Evolutionary conservation across 2,888 invertebrate genomes (phyloP), one percentile per base, ranked within the genome.

Genomic region (Drosophila multiciliata): DNA sequence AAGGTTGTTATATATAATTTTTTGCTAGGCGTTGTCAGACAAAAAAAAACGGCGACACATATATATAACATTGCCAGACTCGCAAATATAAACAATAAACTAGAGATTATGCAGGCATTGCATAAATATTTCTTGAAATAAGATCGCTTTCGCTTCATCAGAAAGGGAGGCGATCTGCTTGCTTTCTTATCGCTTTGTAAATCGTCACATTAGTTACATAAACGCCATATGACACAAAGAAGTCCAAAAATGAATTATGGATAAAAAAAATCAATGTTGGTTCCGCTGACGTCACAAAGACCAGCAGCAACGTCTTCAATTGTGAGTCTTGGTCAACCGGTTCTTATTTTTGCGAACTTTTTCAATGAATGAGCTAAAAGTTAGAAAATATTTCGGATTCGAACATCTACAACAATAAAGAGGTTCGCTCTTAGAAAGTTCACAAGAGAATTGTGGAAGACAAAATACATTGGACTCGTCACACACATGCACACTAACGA

Each of bases 271-370:
- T 7, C 23, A 8, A 8, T 55, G 62, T 50, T 65, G 42, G 29
- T 36, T 62, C 52, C 66, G 71, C 70, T 84, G 87, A 89, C 84
- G 89, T 84, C 84, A 84, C 73, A 54, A 23, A 50, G 23, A 63
- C 36, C 54, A 64, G 36, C 68, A 45, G 33, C 64, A 45, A 42
- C 58, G 38, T 12, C 36, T 36, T 23, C 55, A 29, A 35, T 29
- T 26, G n/a, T 17, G 8, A n/a, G 35, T 50, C 50, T 45, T 45
- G 20, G 45, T 20, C 35, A 59, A 76, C 73, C 64, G 73, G 64
- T 67, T 68, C 52, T 40, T n/a, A 11, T 32, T 58, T 40, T 55
- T 23, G 38, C 49, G 54, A 38, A 50, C 26, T 42, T 49, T 32
- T 45, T 53, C 11, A 76, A 57, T 64, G 60, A 65, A 66, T 32